These are phyloP conservation scores for Ernsta delagoae DNA, from an alignment of 2,888 invertebrate species.

Conservation along the genomic window DNA sequence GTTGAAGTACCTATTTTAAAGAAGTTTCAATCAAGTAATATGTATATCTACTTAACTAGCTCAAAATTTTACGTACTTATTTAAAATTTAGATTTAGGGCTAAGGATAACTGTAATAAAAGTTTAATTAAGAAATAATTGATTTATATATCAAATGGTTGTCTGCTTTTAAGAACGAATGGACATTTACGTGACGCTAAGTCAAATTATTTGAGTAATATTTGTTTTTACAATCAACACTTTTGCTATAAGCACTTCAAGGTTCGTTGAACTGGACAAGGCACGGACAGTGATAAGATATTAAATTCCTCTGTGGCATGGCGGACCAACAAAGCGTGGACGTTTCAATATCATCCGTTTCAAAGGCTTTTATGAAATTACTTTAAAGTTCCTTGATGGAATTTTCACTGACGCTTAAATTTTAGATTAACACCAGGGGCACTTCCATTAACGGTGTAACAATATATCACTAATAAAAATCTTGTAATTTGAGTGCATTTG, in stretches of 20 bases:
- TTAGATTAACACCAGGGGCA: slow-evolving; percentile 2
- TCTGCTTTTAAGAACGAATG: too few relatives aligned
- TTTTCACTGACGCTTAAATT: background rate
- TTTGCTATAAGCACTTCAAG: background rate
- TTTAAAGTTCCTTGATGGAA: slow-evolving; percentile 11
- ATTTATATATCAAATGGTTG: too few relatives aligned
- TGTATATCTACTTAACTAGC: too few relatives aligned
- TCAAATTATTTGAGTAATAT: too few relatives aligned
- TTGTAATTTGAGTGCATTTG: background rate
- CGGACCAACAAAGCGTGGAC: slow-evolving; percentile 18
- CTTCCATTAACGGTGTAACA: background rate
- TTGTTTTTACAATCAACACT: background rate
- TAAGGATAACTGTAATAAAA: too few relatives aligned
- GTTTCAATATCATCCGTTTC: slow-evolving; percentile 13
- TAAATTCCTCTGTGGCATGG: slow-evolving; percentile 18
- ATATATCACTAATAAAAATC: background rate
- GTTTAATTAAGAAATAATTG: too few relatives aligned
- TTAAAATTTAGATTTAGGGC: too few relatives aligned
- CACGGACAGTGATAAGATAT: slow-evolving; percentile 23
- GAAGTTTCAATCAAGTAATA: too few relatives aligned
- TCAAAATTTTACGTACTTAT: too few relatives aligned
- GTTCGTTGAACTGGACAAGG: background rate
- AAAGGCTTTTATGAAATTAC: slow-evolving; percentile 18
- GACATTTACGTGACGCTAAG: too few relatives aligned
- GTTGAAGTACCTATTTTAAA: too few relatives aligned